Evolutionary conservation across 2,888 invertebrate genomes (phyloP).

Genomic region (Clostera curtula): DNA sequence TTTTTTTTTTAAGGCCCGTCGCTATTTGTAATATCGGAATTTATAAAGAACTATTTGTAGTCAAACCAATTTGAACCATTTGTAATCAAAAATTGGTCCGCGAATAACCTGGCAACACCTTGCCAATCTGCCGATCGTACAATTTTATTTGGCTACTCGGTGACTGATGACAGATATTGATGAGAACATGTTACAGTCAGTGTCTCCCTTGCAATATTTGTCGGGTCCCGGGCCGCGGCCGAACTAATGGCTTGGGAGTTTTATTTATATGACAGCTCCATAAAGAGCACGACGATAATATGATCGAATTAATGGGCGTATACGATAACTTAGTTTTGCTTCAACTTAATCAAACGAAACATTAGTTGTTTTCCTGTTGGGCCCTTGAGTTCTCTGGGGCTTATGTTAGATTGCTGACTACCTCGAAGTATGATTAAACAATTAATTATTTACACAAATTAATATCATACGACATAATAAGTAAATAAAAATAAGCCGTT

Average conservation of each 20-base stretch:
- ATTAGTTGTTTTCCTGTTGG: conserved; percentile 22
- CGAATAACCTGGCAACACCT: too few species aligned
- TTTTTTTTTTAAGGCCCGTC: too few species aligned
- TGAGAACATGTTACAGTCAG: conserved; percentile 43
- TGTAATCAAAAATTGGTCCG: too few species aligned
- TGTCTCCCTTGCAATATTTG: conserved; percentile 46
- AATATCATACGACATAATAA: too few species aligned
- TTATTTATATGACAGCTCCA: conserved; percentile 58
- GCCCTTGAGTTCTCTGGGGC: conserved; percentile 10
- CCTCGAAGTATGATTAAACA: too few species aligned
- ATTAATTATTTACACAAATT: too few species aligned
- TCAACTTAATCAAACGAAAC: conserved; percentile 27
- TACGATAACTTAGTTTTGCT: conserved; percentile 34
- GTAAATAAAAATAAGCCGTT: too few species aligned
- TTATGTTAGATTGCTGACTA: conserved; percentile 7
- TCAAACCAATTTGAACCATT: too few species aligned
- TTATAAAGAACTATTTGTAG: too few species aligned
- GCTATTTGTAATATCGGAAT: too few species aligned
- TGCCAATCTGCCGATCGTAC: too few species aligned
- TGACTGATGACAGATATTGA: conserved; percentile 68
- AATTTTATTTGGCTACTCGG: conserved; percentile 62
- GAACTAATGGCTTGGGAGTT: conserved; percentile 50
- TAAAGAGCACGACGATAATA: conserved; percentile 50
- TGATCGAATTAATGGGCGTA: conserved; percentile 47
- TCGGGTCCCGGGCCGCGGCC: conserved; percentile 34